phyloP scores from a whole-genome alignment of 2,113 vertebrate genomes.

The Spea multiplicata region DNA sequence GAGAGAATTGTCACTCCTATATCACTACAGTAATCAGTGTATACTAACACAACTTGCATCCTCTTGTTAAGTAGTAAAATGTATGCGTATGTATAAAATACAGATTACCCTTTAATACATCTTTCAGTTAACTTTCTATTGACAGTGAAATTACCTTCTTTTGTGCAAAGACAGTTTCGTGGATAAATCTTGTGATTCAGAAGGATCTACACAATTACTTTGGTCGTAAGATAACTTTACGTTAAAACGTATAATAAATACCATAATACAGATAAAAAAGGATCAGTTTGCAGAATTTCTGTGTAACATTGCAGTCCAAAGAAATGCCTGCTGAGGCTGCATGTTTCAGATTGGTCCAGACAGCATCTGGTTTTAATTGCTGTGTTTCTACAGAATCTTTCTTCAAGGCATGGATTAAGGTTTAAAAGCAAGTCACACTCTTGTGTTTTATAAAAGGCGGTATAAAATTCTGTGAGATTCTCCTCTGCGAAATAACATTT shows the following conservation, averaged over 20 bases:
- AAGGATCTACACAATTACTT: background rate
- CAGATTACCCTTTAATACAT: background rate
- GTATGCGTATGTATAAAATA: background rate
- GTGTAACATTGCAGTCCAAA: conserved; percentile 32
- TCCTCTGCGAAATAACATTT: conserved; percentile 44
- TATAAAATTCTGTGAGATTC: conserved; percentile 37
- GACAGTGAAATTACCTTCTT: background rate
- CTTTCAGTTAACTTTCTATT: background rate
- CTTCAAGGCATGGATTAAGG: conserved; percentile 47
- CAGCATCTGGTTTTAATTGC: conserved; percentile 49
- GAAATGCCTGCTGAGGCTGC: conserved; percentile 45
- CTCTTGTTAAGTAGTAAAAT: background rate
- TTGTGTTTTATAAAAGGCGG: conserved; percentile 37
- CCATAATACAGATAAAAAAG: conserved; percentile 23
- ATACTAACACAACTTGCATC: background rate
- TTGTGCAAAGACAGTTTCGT: too few relatives aligned
- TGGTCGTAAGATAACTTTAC: background rate
- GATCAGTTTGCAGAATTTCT: conserved; percentile 26
- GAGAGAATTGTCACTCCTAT: background rate
- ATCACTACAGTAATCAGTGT: background rate
- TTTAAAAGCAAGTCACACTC: conserved; percentile 42
- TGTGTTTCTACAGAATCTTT: conserved; percentile 43
- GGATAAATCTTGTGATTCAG: background rate
- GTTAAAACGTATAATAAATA: conserved; percentile 11
- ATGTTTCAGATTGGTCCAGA: conserved; percentile 44